phyloP scores from a whole-genome alignment of 2,888 invertebrate species.

The Herminia tarsipennalis region DNA sequence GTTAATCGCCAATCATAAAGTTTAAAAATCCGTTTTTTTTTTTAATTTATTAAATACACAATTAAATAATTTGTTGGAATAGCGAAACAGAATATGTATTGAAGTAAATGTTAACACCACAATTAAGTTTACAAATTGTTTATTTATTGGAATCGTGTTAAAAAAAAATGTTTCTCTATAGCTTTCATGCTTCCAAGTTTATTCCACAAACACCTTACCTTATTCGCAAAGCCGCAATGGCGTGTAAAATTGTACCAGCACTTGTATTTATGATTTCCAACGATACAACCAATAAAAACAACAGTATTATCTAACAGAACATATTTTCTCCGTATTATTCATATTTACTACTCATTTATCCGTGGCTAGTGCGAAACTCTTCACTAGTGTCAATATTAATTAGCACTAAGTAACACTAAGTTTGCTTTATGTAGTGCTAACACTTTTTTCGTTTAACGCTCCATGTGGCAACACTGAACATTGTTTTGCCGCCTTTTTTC shows the following conservation, averaged over 20 bases:
- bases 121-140: no score
- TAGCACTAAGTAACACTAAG: conserved; percentile 47
- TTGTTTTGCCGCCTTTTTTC: conserved; percentile 16
- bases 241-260: conserved; percentile 36
- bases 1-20: conserved; percentile 8
- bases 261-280: conserved; percentile 21
- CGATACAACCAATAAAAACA: conserved; percentile 14
- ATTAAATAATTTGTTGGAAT: no score
- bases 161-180: no score
- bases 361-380: conserved; percentile 26
- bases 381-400: conserved; percentile 59
- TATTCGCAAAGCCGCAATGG: conserved; percentile 14
- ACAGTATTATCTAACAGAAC: conserved; percentile 18
- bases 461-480: conserved; percentile 16
- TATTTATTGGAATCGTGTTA: no score
- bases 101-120: no score
- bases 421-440: conserved; percentile 26
- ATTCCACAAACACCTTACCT: conserved; percentile 10
- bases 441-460: conserved; percentile 24
- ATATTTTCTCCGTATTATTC: conserved; percentile 21
- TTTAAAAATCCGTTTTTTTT: no score
- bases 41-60: no score
- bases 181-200: no score
- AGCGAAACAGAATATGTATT: no score
- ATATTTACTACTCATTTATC: conserved; percentile 21